These are phyloP conservation scores for Aspiorhynchus laticeps DNA, from an alignment of 2,113 vertebrate species.

Conservation along the genomic window DNA sequence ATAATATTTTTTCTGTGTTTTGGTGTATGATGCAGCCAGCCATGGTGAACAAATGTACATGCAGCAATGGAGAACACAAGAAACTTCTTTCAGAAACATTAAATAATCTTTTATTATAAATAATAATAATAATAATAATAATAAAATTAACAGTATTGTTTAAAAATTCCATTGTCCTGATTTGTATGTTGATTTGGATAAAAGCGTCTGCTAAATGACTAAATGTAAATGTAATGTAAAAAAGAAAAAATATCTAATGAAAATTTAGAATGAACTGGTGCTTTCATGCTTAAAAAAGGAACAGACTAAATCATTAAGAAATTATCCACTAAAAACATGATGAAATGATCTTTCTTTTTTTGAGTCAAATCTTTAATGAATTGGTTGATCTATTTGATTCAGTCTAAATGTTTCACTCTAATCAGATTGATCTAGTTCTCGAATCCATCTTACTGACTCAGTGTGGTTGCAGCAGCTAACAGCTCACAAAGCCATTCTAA, in stretches of 20 bases:
- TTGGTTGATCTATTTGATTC: background rate
- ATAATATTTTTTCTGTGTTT: no score
- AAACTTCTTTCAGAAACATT: background rate
- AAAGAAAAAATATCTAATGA: background rate
- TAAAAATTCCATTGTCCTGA: no score
- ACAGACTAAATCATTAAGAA: background rate
- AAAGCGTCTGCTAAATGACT: no score
- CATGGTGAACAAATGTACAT: no score
- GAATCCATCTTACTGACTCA: background rate
- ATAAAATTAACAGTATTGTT: background rate
- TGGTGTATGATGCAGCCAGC: background rate
- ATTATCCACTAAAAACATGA: background rate
- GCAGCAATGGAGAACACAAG: no score
- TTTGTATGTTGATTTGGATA: no score
- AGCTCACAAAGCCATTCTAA: background rate
- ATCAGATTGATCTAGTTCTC: background rate
- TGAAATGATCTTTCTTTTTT: background rate
- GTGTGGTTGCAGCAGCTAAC: slow-evolving; percentile 2
- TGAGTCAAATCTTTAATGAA: background rate
- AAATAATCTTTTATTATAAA: background rate
- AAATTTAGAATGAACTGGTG: background rate
- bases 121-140: background rate
- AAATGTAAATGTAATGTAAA: background rate
- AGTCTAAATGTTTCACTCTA: background rate
- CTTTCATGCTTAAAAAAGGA: background rate